Evolutionary conservation across 2,888 invertebrate species (phyloP).

Genomic region (Hirtodrosophila confusa): DNA sequence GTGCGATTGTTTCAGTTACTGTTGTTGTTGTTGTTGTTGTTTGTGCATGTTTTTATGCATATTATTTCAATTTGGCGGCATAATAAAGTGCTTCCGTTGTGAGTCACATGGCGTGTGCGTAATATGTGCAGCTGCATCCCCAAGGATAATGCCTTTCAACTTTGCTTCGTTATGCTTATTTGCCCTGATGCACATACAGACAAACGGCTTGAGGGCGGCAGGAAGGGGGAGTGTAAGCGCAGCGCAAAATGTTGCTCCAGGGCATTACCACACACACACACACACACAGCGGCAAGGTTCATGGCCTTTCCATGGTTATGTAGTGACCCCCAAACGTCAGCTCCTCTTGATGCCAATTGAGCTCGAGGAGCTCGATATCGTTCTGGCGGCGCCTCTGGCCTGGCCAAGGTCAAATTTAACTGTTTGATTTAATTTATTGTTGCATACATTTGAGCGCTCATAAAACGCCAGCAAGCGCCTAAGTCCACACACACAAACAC

Average conservation of each 20-base stretch:
- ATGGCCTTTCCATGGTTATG: conserved; percentile 43
- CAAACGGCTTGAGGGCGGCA: too few relatives aligned
- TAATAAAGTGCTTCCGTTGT: conserved; percentile 71
- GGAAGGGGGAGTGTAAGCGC: conserved; percentile 3
- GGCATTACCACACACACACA: conserved; percentile 19
- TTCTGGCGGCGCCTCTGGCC: conserved; percentile 44
- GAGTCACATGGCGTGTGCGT: conserved; percentile 57
- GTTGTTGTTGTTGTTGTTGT: conserved; percentile 17
- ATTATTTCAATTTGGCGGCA: conserved; percentile 78
- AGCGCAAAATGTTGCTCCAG: conserved; percentile 37
- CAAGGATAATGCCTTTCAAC: conserved; percentile 64
- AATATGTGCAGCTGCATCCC: conserved; percentile 55
- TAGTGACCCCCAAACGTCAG: conserved; percentile 56
- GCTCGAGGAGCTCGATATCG: conserved; percentile 7
- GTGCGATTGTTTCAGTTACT: conserved; percentile 22
- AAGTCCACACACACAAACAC: conserved; percentile 30
- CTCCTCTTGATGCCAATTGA: conserved; percentile 38
- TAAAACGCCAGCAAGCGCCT: conserved; percentile 42
- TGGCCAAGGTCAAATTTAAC: conserved; percentile 73
- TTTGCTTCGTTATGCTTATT: conserved; percentile 71
- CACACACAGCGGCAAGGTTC: conserved; percentile 47
- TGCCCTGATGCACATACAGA: conserved; percentile 44
- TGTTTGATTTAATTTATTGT: conserved; percentile 77
- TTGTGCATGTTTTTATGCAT: conserved; percentile 62
- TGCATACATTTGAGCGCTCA: conserved; percentile 67